Evolutionary conservation across 2,888 invertebrate genomes (phyloP).

Genomic region (Toxonevra muliebris): DNA sequence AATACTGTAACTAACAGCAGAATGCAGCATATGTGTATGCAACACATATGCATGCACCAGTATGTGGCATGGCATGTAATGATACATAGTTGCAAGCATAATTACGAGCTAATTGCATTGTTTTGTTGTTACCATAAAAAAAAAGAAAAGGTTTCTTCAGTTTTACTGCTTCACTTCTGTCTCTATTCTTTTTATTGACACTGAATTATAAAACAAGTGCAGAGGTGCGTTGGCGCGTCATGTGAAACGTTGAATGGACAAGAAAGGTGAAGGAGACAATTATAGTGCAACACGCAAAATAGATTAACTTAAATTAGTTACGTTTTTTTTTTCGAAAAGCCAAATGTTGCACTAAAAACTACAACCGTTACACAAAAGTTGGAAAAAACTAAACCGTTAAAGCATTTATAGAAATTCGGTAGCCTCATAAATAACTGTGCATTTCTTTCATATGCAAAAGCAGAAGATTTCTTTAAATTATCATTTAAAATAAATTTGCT

Average conservation of each 20-base stretch:
- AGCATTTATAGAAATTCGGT: conserved; percentile 33
- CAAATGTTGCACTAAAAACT: background rate
- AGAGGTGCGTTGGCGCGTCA: conserved; percentile 22
- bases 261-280: background rate
- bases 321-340: too few relatives aligned
- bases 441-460: background rate
- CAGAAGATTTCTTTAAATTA: too few relatives aligned
- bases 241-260: background rate
- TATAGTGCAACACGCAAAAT: conserved; percentile 2
- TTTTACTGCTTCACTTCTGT: background rate
- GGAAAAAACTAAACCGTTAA: conserved; percentile 32
- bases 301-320: conserved; percentile 5
- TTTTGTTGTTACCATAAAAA: conserved; percentile 18
- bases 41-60: conserved; percentile 10
- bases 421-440: conserved; percentile 27
- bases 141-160: background rate
- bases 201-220: conserved; percentile 9
- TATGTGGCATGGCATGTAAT: conserved; percentile 10
- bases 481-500: too few relatives aligned
- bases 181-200: too few relatives aligned
- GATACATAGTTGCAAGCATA: background rate
- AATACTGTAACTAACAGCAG: background rate
- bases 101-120: conserved; percentile 30
- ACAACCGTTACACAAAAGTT: conserved; percentile 9
- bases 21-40: conserved; percentile 22